Percentiles rank a stretch among this genome's conserved stretches.
phyloP scores from a whole-genome alignment of 2,797 vertebrate species.

The Acestrorhynchus altus region DNA sequence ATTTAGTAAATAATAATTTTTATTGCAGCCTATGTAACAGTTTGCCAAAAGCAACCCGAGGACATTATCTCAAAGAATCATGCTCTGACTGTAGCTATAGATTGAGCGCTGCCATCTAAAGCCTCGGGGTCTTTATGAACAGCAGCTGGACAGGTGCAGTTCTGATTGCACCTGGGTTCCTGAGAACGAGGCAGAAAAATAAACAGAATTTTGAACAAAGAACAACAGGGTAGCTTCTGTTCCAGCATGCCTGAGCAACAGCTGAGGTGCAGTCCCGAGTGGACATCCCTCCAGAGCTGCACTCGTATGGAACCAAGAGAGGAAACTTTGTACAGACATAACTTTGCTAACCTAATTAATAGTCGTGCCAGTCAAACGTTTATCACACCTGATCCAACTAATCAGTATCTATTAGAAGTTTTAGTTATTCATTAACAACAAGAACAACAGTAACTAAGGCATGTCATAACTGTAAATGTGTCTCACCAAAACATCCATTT shows the following conservation, averaged over 20 bases:
- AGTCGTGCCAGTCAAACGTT: no score
- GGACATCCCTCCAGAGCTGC: neutral
- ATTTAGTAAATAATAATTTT: neutral
- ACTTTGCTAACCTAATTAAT: neutral
- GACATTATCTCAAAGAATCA: neutral
- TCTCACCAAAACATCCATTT: no score
- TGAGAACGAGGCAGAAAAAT: slow-evolving; percentile 3
- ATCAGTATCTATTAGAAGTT: neutral
- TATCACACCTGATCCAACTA: neutral
- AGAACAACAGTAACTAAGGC: neutral
- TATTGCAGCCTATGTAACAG: no score
- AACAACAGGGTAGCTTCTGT: neutral
- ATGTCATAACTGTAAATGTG: no score
- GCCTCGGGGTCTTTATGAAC: neutral
- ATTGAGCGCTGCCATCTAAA: neutral
- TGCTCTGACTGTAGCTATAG: neutral
- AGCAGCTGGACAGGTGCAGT: slow-evolving; percentile 32
- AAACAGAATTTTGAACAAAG: slow-evolving; percentile 19
- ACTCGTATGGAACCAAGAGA: neutral
- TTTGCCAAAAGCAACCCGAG: neutral
- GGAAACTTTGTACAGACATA: neutral
- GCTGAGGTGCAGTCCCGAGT: slow-evolving; percentile 13
- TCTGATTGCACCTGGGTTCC: slow-evolving; percentile 41
- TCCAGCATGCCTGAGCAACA: neutral
- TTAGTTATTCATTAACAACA: no score